A percentile compares a stretch with the other conserved stretches of the same genome.
Evolutionary conservation across 1,140 invertebrate genomes (phyloP).

Genomic region (Notospermus geniculatus): DNA sequence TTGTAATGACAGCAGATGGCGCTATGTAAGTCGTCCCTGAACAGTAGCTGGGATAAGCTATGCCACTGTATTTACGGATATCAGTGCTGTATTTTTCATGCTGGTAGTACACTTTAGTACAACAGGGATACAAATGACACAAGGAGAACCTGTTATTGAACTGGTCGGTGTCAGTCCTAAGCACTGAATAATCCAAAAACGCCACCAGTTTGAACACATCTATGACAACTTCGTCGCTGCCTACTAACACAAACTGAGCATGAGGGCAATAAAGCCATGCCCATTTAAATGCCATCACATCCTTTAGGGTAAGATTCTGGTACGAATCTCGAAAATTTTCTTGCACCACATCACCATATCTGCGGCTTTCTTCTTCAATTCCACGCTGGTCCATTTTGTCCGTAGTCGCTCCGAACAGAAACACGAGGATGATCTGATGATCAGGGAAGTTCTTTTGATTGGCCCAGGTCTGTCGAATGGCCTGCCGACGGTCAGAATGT

Average conservation of each 20-base stretch:
- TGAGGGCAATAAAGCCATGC: constrained; percentile 63
- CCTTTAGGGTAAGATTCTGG: constrained; percentile 13
- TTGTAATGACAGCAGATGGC: constrained; percentile 13
- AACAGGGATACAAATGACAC: constrained; percentile 24
- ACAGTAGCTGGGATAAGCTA: constrained; percentile 21
- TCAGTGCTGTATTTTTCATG: constrained; percentile 11
- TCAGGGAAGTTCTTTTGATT: constrained; percentile 7
- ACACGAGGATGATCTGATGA: background rate
- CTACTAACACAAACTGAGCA: constrained; percentile 73
- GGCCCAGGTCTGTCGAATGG: background rate
- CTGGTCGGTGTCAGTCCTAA: background rate
- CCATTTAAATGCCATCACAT: constrained; percentile 82
- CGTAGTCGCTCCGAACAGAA: constrained; percentile 7
- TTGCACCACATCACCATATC: constrained; percentile 13
- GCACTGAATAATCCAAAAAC: constrained; percentile 11
- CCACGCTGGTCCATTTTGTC: constrained; percentile 1
- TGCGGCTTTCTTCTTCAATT: constrained; percentile 5
- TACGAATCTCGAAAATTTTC: constrained; percentile 14
- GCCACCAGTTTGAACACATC: constrained; percentile 66
- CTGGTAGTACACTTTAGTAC: constrained; percentile 9
- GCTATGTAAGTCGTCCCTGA: constrained; percentile 25
- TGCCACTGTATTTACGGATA: constrained; percentile 9
- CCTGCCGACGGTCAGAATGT: background rate
- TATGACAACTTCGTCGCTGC: constrained; percentile 84
- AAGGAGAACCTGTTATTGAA: constrained; percentile 3